phyloP scores from a whole-genome alignment of 2,113 vertebrate genomes.

The Donacobius atricapilla region DNA sequence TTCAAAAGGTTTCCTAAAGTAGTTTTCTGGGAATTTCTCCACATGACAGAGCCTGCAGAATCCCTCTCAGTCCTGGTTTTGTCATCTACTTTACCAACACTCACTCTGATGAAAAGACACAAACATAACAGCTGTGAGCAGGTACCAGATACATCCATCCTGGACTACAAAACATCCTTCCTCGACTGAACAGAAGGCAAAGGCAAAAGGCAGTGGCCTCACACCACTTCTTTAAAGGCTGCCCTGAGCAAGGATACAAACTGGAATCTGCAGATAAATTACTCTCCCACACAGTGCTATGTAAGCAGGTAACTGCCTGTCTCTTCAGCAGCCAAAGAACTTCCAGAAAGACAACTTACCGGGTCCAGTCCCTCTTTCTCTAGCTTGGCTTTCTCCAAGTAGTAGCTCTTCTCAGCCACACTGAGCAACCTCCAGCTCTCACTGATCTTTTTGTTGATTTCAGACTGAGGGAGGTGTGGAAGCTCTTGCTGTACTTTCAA shows the following conservation, averaged over 20 bases:
- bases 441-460: constrained; percentile 98
- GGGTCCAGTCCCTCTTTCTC: constrained; percentile 90
- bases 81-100: not conserved
- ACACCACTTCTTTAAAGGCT: not conserved
- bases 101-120: not conserved
- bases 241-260: not conserved
- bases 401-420: constrained; percentile 92
- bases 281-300: not conserved
- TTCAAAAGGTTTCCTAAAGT: not conserved
- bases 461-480: constrained; percentile 91
- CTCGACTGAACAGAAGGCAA: not conserved
- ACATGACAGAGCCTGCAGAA: not conserved
- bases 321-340: not conserved
- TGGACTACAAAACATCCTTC: not conserved
- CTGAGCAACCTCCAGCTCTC: constrained; percentile 96
- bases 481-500: constrained; percentile 91
- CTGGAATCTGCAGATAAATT: not conserved
- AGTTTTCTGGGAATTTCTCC: not conserved
- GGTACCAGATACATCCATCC: not conserved
- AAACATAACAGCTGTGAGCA: rapidly evolving
- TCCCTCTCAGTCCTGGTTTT: not conserved
- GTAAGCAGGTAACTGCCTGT: not conserved
- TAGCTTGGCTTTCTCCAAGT: constrained; percentile 90
- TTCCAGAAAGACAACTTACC: constrained; percentile 70
- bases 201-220: not conserved